Evolutionary conservation across 1,140 invertebrate genomes (phyloP).

Genomic region (Trichonephila clavata): DNA sequence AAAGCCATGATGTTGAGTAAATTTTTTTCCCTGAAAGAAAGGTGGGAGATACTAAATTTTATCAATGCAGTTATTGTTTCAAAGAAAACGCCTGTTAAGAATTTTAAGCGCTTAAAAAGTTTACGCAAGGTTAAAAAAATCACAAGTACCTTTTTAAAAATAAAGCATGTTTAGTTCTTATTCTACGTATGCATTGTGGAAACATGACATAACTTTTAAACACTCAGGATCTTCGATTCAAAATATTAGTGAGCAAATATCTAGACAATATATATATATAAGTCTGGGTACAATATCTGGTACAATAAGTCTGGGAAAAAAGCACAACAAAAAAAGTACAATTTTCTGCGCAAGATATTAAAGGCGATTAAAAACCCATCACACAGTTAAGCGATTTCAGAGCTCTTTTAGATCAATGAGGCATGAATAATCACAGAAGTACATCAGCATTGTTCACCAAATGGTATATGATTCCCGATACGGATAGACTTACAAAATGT

Average conservation of each 20-base stretch:
- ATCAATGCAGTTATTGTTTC: no score
- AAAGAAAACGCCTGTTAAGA: no score
- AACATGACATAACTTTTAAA: not conserved
- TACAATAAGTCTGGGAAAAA: not conserved
- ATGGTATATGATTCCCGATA: not conserved
- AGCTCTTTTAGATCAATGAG: slow-evolving; percentile 13
- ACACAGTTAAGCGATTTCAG: not conserved
- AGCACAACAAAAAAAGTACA: not conserved
- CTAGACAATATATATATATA: no score
- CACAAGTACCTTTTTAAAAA: not conserved
- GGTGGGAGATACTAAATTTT: no score
- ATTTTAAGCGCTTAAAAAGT: no score
- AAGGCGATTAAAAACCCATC: not conserved
- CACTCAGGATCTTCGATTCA: not conserved
- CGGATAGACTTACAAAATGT: not conserved
- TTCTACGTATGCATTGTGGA: not conserved
- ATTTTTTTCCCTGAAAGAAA: no score
- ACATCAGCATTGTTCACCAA: not conserved
- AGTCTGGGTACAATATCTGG: no score
- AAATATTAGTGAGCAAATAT: not conserved
- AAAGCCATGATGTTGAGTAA: no score
- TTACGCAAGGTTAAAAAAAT: not conserved
- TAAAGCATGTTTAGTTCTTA: not conserved
- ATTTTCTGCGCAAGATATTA: not conserved
- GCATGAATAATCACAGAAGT: slow-evolving; percentile 3